Evolutionary conservation across 2,797 vertebrate species (phyloP).

Genomic region (Taenioides sp.): DNA sequence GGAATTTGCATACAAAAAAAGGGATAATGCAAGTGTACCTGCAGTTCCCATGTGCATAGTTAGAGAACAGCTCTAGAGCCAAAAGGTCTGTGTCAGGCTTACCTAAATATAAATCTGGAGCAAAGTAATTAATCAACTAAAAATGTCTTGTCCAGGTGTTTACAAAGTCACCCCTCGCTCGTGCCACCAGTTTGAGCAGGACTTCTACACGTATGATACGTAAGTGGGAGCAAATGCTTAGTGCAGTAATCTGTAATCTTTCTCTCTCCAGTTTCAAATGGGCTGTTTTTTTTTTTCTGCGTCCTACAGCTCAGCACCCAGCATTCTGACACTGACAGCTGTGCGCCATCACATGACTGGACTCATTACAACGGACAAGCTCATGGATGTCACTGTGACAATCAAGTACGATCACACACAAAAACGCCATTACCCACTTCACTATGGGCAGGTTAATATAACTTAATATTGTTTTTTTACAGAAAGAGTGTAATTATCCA

Average conservation of each 20-base stretch:
- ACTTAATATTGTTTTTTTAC: no score
- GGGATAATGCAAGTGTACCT: constrained; percentile 15
- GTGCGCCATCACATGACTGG: constrained; percentile 95
- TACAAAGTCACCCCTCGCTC: constrained; percentile 98
- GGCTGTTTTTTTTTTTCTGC: neutral
- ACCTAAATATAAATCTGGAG: constrained; percentile 53
- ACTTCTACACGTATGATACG: constrained; percentile 97
- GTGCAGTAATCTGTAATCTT: neutral
- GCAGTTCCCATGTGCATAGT: constrained; percentile 36
- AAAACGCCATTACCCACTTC: neutral
- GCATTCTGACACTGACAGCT: constrained; percentile 93
- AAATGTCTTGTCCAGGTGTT: constrained; percentile 81
- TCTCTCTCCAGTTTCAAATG: neutral
- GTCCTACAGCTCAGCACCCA: constrained; percentile 87
- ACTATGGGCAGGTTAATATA: no score
- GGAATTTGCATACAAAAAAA: constrained; percentile 47
- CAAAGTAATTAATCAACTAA: constrained; percentile 57
- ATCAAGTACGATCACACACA: constrained; percentile 85
- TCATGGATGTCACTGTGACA: constrained; percentile 92
- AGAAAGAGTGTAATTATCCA: no score
- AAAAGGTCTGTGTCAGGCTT: constrained; percentile 43
- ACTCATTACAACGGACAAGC: constrained; percentile 91
- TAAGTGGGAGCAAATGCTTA: constrained; percentile 68
- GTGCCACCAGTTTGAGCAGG: constrained; percentile 97
- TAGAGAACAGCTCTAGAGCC: constrained; percentile 27